Evolutionary conservation across 2,113 vertebrate species (phyloP), one percentile per base, ranked within the genome.

Genomic region (Rhineura floridana): DNA sequence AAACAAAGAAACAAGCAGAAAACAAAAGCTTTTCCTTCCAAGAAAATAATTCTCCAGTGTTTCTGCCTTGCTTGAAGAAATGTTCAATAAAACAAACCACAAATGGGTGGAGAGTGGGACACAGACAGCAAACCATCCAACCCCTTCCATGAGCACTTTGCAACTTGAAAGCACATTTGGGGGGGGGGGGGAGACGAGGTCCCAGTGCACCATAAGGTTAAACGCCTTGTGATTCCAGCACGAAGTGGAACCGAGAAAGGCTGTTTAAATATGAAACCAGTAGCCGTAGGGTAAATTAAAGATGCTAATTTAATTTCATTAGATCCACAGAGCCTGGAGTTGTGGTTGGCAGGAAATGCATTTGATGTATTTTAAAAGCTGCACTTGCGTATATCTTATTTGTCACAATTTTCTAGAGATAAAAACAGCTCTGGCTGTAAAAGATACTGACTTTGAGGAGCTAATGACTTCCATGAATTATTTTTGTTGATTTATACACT

Each of bases 291-390:
- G 93, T 92, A 91, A 93, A 93, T 89, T 91, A 93, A 92, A 93
- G 94, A 90, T 94, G 96, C 84, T 97, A 93, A 96, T 95, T 96
- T 93, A 95, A 94, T 95, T 96, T 95, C 95, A 93, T 96, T 91
- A 88, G 86, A 88, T 93, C 84, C 94, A 88, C 88, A 55, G 89
- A 94, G 95, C 92, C 52, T 84, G 77, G 73, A 89, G 94, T 93
- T 88, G 91, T 84, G 91, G 94, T 93, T 92, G 95, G 93, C 91
- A 70, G 91, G 92, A 92, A 94, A 59, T 1, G 0, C 46, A 84
- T 95, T 93, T 91, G 93, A 95, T 95, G 94, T 93, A 94, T 93
- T 91, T 91, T 94, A 94, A 95, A 94, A 94, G 94, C 93, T 2
- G 50, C 93, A 62, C 92, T 93, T 96, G 92, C 93, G 30, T 30